Percentiles rank a stretch among this genome's conserved stretches.
These are phyloP conservation scores for Piaya cayana DNA, from an alignment of 2,113 vertebrate genomes.

Conservation along the genomic window DNA sequence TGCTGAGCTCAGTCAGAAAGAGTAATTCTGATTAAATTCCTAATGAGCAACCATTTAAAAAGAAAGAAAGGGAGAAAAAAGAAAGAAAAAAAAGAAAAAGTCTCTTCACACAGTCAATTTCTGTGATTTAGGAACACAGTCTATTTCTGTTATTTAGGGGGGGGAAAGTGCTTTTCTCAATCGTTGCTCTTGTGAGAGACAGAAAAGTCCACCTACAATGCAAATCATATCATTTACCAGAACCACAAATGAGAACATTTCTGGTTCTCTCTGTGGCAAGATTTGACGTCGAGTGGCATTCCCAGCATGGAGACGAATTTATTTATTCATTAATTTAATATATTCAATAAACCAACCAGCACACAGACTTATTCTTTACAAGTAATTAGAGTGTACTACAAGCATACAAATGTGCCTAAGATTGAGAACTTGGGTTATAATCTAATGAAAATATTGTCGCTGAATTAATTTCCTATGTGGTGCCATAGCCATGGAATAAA, in stretches of 20 bases:
- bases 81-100: too few species aligned
- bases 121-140: neutral
- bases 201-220: neutral
- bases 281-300: constrained; percentile 18
- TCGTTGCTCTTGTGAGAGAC: neutral
- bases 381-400: constrained; percentile 77
- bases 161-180: neutral
- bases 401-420: constrained; percentile 78
- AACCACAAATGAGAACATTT: neutral
- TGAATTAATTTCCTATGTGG: constrained; percentile 86
- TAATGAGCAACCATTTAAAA: neutral
- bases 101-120: neutral
- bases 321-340: constrained; percentile 75
- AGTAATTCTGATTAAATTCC: neutral
- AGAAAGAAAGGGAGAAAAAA: fast-evolving
- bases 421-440: constrained; percentile 80
- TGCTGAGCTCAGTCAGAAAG: neutral
- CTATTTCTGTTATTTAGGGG: neutral
- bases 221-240: neutral
- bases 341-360: constrained; percentile 71
- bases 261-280: neutral
- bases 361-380: constrained; percentile 72
- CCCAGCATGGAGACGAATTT: constrained; percentile 57
- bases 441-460: constrained; percentile 90
- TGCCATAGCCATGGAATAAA: constrained; percentile 78